These are phyloP conservation scores for Pseudomyrmex cubaensis DNA, from an alignment of 1,140 invertebrate genomes.

Conservation along the genomic window DNA sequence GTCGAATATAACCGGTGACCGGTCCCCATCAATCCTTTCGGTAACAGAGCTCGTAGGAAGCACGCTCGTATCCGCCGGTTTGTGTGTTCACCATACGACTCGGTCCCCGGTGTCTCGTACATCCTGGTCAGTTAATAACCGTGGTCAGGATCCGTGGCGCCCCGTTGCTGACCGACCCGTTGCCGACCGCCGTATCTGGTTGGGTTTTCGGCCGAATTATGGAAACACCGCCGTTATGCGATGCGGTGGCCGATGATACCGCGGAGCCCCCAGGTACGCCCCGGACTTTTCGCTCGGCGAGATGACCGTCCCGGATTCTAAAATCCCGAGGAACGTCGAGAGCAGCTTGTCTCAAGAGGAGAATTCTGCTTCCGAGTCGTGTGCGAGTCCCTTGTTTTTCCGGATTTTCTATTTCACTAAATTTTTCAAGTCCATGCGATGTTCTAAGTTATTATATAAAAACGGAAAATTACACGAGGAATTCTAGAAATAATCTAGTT, in stretches of 20 bases:
- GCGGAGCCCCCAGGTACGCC: constrained; percentile 36
- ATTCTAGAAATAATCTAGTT: not conserved
- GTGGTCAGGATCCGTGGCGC: constrained; percentile 71
- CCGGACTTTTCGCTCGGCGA: not conserved
- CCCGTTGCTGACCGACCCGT: constrained; percentile 62
- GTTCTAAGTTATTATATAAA: too few relatives aligned
- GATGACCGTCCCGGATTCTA: constrained; percentile 17
- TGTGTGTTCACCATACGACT: constrained; percentile 66
- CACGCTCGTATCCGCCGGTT: constrained; percentile 60
- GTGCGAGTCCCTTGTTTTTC: not conserved
- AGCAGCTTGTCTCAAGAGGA: not conserved
- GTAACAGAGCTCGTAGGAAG: constrained; percentile 76
- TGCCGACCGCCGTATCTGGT: constrained; percentile 71
- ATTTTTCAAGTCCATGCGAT: not conserved
- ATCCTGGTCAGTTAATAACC: constrained; percentile 83
- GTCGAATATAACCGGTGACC: constrained; percentile 48
- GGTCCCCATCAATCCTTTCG: constrained; percentile 80
- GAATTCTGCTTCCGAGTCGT: constrained; percentile 4
- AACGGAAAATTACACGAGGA: too few relatives aligned
- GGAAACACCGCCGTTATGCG: constrained; percentile 79
- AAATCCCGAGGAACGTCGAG: not conserved
- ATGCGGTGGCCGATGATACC: constrained; percentile 74
- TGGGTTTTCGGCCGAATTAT: constrained; percentile 76
- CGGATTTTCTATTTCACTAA: not conserved
- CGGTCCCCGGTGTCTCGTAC: constrained; percentile 84